Base-by-base conservation (phyloP, 2,113 vertebrate species). In the Henicopernis longicauda region DNA sequence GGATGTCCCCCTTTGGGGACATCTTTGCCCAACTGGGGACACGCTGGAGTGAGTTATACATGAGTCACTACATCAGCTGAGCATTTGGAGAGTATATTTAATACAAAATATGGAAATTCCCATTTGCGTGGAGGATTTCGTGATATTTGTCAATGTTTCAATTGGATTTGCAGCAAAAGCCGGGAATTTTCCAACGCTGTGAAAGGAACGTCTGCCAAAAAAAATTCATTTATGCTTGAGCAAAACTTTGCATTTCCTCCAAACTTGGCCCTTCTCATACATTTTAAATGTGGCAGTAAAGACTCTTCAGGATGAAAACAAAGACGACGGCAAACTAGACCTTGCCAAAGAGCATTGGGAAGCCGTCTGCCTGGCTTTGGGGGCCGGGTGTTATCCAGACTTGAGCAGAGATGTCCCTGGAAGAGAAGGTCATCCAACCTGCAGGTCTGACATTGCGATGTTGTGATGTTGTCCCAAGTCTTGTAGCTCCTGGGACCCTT, bases 321-420 rank as follows among this genome's bases (percentile, higher is more conserved):
- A 77, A 81, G 62, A 5, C 10, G 8, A 52, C 7, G 25, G 44
- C 44, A 32, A 93, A 50, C 1, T 1, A 52, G 52, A 36, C 11
- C 6, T 81, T 65, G 26, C 63, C 89, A 49, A 70, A 70, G 69
- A 8, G 49, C 1, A 3, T 0, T 3, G 21, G 85, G 74, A 74
- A 74, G 4, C 18, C 1, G 0, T 13, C 23, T 1, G 1, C 3
- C 70, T 0, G 0, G 45, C 16, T 8, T 0, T 0, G 0, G 29
- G 42, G 10, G 25, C 67, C 0, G 0, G 20, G 18, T 8, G 5
- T 13, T 44, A 83, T 18, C n/a, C 10, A 7, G 52, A 7, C 59
- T 40, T 2, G 20, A 38, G 63, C 77, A 50, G 32, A 85, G 25
- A 12, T 4, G 4, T 3, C 34, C 10, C 19, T 70, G 74, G 26